phyloP scores from a whole-genome alignment of 2,888 invertebrate genomes.

The Epirrhoe tristata region DNA sequence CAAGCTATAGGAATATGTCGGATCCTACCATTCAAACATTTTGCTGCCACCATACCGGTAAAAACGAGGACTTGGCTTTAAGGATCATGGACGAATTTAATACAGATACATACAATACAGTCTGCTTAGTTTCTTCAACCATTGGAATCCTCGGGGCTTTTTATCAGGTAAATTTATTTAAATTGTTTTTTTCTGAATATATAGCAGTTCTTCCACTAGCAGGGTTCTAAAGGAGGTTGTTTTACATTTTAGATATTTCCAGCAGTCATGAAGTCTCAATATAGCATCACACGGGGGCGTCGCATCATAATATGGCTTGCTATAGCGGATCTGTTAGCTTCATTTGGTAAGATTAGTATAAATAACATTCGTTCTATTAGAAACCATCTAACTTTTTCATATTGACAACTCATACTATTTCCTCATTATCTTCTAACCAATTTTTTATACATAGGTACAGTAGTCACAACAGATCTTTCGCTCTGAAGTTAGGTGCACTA shows the following conservation, averaged over 20 bases:
- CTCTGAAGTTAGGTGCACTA: too few relatives aligned
- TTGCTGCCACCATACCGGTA: conserved; percentile 89
- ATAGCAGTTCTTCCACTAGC: too few relatives aligned
- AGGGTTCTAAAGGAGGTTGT: conserved; percentile 20
- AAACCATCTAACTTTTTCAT: too few relatives aligned
- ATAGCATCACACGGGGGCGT: conserved; percentile 87
- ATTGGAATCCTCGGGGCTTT: conserved; percentile 91
- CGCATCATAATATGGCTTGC: conserved; percentile 92
- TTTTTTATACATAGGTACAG: neutral
- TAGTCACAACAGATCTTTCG: too few relatives aligned
- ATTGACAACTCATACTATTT: too few relatives aligned
- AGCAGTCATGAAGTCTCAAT: conserved; percentile 78
- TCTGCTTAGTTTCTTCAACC: conserved; percentile 90
- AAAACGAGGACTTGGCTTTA: conserved; percentile 87
- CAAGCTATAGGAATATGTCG: conserved; percentile 74
- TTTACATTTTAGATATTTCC: conserved; percentile 86
- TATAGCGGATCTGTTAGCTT: conserved; percentile 91
- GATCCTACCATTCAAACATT: conserved; percentile 94
- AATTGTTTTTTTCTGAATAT: neutral
- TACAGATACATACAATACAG: conserved; percentile 89
- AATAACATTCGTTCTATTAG: neutral
- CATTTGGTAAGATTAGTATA: conserved; percentile 85
- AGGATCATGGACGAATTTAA: conserved; percentile 90
- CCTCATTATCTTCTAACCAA: neutral
- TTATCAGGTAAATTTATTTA: conserved; percentile 85